Conservation (phyloP, 2,888 invertebrate species). For the Zootermopsis nevadensis region DNA sequence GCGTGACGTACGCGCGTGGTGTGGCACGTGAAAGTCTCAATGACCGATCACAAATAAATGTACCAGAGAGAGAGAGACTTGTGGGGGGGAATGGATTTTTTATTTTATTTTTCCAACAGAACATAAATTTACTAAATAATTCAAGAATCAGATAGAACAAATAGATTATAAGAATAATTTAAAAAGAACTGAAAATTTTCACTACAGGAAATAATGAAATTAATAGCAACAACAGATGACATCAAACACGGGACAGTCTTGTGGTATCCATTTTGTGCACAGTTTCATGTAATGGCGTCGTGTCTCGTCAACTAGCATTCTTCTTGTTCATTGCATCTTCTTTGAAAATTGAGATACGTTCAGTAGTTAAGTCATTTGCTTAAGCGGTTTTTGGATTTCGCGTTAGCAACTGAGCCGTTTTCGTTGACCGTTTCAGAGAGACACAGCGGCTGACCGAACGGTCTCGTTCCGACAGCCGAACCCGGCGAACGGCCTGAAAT, state of each 20-base stretch:
- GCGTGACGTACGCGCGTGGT: background rate
- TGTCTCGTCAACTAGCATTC: background rate
- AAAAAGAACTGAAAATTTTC: constrained; percentile 3
- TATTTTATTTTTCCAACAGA: constrained; percentile 36
- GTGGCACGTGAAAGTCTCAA: too few relatives aligned
- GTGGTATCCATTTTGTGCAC: constrained; percentile 7
- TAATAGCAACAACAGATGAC: background rate
- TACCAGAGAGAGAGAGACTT: background rate
- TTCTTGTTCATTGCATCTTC: background rate
- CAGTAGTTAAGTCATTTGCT: constrained; percentile 44
- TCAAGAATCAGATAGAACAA: constrained; percentile 23
- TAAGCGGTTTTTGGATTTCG: constrained; percentile 47
- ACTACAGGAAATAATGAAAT: constrained; percentile 21
- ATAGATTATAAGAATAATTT: constrained; percentile 22
- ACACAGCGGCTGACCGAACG: constrained; percentile 85
- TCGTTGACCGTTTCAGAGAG: constrained; percentile 60
- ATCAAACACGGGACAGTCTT: background rate
- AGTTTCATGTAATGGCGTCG: background rate
- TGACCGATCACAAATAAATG: background rate
- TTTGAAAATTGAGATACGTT: background rate
- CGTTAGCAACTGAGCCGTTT: constrained; percentile 54
- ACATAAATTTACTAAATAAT: constrained; percentile 24
- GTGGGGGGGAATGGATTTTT: constrained; percentile 35
- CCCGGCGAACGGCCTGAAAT: constrained; percentile 57
- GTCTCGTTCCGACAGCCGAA: constrained; percentile 72